Percentiles rank a stretch among this genome's conserved stretches.
These are phyloP conservation scores for Drosophila nikananu DNA, from an alignment of 1,140 invertebrate species.

Conservation along the genomic window DNA sequence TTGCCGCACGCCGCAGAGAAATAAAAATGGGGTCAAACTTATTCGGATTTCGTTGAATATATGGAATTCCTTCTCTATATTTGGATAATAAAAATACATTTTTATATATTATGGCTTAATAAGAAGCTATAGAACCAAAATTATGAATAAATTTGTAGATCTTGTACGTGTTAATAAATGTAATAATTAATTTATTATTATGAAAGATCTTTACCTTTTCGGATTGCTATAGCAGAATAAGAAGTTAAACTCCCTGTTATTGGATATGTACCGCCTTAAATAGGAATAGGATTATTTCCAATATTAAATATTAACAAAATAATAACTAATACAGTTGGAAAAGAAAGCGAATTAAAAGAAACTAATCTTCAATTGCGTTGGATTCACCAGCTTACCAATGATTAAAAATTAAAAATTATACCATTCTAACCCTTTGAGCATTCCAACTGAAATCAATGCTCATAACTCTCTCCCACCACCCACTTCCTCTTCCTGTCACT, in stretches of 20 bases:
- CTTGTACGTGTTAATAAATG: background rate
- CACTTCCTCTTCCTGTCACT: constrained; percentile 11
- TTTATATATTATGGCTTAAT: background rate
- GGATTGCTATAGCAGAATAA: background rate
- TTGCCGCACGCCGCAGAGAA: constrained; percentile 9
- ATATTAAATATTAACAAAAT: background rate
- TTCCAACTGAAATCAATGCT: constrained; percentile 12
- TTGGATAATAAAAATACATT: background rate
- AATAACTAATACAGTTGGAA: background rate
- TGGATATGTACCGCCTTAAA: no score
- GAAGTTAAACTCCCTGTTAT: background rate
- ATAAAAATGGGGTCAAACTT: constrained; percentile 6
- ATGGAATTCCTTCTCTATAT: no score
- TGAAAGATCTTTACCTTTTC: background rate
- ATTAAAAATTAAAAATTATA: background rate
- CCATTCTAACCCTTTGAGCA: background rate
- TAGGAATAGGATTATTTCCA: no score
- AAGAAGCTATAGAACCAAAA: background rate
- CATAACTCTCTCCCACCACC: background rate
- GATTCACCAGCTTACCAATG: no score
- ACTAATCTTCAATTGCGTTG: background rate
- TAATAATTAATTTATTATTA: background rate
- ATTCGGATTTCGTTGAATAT: background rate
- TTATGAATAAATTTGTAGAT: background rate
- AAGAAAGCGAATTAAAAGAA: background rate